A percentile compares a stretch with the other conserved stretches of the same genome.
Conservation (phyloP, 2,797 vertebrate species). For the Coluber constrictor region DNA sequence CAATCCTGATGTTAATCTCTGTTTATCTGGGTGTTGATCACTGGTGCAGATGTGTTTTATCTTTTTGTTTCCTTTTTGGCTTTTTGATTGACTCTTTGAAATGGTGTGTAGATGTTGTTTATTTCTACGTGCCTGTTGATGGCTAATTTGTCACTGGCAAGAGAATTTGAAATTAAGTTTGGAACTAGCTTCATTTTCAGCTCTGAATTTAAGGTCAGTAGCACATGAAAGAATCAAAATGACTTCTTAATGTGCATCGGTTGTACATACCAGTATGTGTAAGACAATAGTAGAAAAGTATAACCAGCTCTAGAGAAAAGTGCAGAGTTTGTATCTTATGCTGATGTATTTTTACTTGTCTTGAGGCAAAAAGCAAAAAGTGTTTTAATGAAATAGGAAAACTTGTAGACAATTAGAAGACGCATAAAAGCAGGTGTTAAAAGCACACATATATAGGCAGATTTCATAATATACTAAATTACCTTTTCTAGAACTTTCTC, state of each 20-base stretch:
- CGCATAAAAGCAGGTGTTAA: not conserved
- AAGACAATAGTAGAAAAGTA: not conserved
- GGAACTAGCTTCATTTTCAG: not conserved
- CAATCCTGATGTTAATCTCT: not conserved
- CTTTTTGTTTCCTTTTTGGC: not conserved
- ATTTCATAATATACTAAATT: not conserved
- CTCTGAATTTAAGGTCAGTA: not conserved
- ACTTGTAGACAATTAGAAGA: not conserved
- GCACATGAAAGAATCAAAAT: not conserved
- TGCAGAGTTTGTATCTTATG: not conserved
- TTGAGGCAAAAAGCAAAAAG: not conserved
- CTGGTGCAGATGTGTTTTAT: not conserved
- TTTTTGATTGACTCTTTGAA: not conserved
- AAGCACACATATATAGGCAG: not conserved
- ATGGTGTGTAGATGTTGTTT: not conserved
- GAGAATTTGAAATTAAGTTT: not conserved
- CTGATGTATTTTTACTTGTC: not conserved
- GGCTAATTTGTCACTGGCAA: not conserved
- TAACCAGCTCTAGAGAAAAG: not conserved
- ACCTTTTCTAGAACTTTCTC: not conserved
- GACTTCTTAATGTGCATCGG: not conserved
- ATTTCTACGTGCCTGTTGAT: not conserved
- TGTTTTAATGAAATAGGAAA: not conserved
- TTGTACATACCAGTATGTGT: not conserved
- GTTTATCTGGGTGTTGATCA: not conserved